These are phyloP conservation scores for Cyclargus thomasi DNA, from an alignment of 1,140 invertebrate genomes.

Conservation along the genomic window DNA sequence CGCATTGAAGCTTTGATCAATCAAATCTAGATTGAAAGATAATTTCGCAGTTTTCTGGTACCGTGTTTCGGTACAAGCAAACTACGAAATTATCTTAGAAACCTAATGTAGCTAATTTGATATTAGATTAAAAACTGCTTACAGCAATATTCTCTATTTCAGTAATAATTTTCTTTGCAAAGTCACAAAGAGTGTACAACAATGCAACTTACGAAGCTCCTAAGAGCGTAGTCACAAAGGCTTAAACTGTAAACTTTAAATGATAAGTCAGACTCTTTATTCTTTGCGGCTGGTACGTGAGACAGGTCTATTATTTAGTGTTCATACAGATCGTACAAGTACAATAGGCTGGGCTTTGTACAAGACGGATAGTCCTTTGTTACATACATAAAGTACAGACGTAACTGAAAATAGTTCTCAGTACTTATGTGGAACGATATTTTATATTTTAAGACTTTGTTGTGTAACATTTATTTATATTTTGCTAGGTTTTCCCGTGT, in stretches of 20 bases:
- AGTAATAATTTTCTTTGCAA: neutral
- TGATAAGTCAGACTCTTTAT: slow-evolving; percentile 1
- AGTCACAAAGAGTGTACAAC: neutral
- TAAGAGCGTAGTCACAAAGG: neutral
- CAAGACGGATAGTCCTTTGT: neutral
- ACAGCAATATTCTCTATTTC: neutral
- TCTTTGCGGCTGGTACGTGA: neutral
- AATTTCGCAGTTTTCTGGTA: too few species aligned
- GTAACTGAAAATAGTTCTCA: neutral
- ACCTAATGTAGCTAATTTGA: too few species aligned
- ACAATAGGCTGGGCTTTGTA: neutral
- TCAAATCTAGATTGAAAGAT: too few species aligned
- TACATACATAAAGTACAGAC: neutral
- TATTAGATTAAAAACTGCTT: neutral
- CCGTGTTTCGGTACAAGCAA: too few species aligned
- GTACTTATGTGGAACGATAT: neutral
- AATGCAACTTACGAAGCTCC: neutral
- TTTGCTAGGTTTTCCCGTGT: too few species aligned
- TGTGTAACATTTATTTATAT: too few species aligned
- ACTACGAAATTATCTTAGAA: too few species aligned
- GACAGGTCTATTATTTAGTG: neutral
- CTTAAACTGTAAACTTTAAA: slow-evolving; percentile 1
- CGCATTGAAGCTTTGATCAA: too few species aligned
- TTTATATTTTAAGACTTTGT: neutral
- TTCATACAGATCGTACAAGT: neutral